Percentiles rank a stretch among this genome's conserved stretches.
Evolutionary conservation across 2,888 invertebrate species (phyloP).

Genomic region (Lithodes maja): DNA sequence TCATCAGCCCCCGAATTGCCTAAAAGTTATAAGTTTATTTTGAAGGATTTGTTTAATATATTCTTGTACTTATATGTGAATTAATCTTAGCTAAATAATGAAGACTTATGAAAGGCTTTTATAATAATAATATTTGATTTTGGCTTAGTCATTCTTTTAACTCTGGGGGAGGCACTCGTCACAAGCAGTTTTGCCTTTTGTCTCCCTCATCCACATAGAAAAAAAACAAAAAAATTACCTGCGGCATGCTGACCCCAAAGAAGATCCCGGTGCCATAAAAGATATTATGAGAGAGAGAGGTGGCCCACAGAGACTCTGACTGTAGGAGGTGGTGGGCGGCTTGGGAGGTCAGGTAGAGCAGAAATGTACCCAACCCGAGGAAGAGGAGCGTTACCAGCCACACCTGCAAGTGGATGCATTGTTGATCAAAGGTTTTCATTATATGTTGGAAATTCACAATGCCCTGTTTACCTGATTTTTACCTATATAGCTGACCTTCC

Average conservation of each 20-base stretch:
- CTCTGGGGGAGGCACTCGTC: no score
- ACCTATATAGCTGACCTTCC: no score
- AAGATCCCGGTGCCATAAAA: conserved; percentile 55
- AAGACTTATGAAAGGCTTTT: neutral
- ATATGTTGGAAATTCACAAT: no score
- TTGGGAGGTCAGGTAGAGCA: conserved; percentile 34
- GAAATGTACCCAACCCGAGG: conserved; percentile 39
- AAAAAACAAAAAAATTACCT: conserved; percentile 4
- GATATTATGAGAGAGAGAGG: conserved; percentile 29
- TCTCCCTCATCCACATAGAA: no score
- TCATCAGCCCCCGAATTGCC: no score
- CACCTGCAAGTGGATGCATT: conserved; percentile 18
- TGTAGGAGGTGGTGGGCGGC: conserved; percentile 19
- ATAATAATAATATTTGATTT: no score
- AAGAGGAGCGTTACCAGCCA: conserved; percentile 39
- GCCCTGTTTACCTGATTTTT: no score
- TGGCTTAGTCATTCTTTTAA: no score
- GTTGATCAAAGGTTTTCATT: no score
- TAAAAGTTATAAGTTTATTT: no score
- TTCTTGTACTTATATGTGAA: neutral
- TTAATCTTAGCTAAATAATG: neutral
- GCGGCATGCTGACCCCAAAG: conserved; percentile 53
- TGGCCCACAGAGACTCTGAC: conserved; percentile 28
- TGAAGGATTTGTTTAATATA: neutral
- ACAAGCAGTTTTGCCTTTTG: no score